Conservation (phyloP, 2,888 invertebrate genomes). For the Leucania comma region DNA sequence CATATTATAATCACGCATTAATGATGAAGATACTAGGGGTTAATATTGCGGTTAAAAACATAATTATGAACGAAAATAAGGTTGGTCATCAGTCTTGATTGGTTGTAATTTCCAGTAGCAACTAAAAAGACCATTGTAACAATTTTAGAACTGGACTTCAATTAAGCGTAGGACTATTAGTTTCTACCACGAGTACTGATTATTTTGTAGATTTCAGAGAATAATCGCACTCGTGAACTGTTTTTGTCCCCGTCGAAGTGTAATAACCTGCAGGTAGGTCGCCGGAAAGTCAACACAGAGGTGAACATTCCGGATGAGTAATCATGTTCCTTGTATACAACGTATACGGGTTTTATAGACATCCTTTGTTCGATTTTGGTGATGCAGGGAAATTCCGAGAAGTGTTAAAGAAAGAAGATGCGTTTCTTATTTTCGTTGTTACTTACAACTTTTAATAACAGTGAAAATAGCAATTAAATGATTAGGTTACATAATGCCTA, state of each 20-base stretch:
- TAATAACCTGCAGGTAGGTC: constrained; percentile 88
- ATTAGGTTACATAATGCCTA: constrained; percentile 78
- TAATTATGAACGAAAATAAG: background rate
- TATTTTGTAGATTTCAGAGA: constrained; percentile 73
- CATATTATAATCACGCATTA: background rate
- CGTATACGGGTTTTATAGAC: constrained; percentile 60
- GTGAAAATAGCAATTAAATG: constrained; percentile 53
- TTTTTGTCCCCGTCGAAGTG: constrained; percentile 83
- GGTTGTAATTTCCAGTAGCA: background rate
- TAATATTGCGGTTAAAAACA: background rate
- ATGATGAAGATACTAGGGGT: background rate
- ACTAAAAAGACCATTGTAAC: background rate
- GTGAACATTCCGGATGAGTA: constrained; percentile 79
- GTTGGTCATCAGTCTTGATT: background rate
- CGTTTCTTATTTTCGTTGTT: constrained; percentile 26
- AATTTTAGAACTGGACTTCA: background rate
- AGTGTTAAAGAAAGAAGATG: constrained; percentile 24
- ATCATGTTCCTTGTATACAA: constrained; percentile 74
- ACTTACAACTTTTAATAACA: constrained; percentile 32
- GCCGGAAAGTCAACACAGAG: constrained; percentile 82
- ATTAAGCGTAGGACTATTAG: constrained; percentile 62
- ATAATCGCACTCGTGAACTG: constrained; percentile 73
- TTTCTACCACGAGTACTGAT: constrained; percentile 62
- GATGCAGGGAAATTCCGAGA: constrained; percentile 30
- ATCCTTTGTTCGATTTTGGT: constrained; percentile 66